A percentile compares a stretch with the other conserved stretches of the same genome.
Evolutionary conservation across 1,140 invertebrate species (phyloP).

Genomic region (Drosophila leontia): DNA sequence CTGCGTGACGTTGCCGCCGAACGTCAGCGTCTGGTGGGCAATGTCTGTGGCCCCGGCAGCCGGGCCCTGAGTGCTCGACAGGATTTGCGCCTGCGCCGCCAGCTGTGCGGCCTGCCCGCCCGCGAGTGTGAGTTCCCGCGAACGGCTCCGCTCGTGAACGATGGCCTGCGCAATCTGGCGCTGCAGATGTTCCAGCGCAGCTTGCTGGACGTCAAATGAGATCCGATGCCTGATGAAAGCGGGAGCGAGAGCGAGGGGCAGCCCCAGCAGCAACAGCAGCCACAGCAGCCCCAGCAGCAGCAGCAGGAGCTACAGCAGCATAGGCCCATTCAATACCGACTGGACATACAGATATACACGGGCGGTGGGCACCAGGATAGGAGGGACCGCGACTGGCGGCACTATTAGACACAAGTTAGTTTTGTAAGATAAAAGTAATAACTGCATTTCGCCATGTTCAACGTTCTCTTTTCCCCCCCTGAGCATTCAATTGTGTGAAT

Average conservation of each 20-base stretch:
- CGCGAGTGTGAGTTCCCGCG: constrained; percentile 85
- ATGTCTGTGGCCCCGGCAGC: constrained; percentile 85
- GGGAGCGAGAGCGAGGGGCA: constrained; percentile 11
- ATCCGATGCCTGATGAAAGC: constrained; percentile 39
- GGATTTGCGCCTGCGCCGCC: constrained; percentile 88
- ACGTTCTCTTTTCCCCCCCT: neutral
- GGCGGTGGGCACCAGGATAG: neutral
- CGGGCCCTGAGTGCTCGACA: constrained; percentile 88
- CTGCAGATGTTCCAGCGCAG: constrained; percentile 75
- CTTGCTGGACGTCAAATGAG: constrained; percentile 70
- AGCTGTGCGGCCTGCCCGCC: constrained; percentile 88
- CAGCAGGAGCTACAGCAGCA: constrained; percentile 9
- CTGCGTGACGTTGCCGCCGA: constrained; percentile 82
- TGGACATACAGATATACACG: constrained; percentile 60
- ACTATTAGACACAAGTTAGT: constrained; percentile 5
- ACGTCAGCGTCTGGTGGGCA: constrained; percentile 85
- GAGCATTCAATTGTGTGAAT: neutral
- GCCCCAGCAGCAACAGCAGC: neutral
- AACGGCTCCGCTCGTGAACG: constrained; percentile 61
- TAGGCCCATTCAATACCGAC: constrained; percentile 34
- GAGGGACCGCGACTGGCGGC: neutral
- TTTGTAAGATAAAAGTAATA: neutral
- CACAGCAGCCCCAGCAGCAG: neutral
- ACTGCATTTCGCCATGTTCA: neutral
- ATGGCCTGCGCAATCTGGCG: constrained; percentile 65